These are phyloP conservation scores for Drosophila pruinosa DNA, from an alignment of 1,140 invertebrate genomes.

Conservation along the genomic window DNA sequence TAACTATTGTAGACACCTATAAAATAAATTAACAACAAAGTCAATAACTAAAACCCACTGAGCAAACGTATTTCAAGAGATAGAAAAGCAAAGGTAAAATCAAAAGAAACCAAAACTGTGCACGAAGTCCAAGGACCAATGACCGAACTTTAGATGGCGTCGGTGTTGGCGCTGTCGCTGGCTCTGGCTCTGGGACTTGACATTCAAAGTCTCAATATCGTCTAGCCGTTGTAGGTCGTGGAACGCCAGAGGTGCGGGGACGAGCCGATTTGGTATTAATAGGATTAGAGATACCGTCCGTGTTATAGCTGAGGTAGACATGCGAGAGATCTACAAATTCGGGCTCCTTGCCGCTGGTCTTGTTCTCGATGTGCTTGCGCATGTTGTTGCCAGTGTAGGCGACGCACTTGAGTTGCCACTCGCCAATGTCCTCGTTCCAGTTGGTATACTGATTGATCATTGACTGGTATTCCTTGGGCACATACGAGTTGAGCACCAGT, in stretches of 20 bases:
- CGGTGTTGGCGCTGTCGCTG: neutral
- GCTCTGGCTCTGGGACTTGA: conserved; percentile 8
- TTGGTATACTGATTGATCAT: conserved; percentile 96
- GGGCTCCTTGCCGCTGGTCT: conserved; percentile 66
- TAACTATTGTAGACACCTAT: conserved; percentile 48
- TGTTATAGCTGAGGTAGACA: conserved; percentile 82
- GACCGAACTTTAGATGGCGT: neutral
- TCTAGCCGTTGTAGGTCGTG: conserved; percentile 75
- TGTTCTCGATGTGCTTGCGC: conserved; percentile 86
- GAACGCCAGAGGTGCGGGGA: conserved; percentile 79
- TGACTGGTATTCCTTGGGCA: conserved; percentile 96
- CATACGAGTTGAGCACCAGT: conserved; percentile 93
- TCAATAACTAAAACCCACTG: conserved; percentile 49
- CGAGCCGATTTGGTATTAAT: conserved; percentile 71
- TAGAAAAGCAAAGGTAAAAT: conserved; percentile 55
- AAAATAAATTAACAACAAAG: conserved; percentile 64
- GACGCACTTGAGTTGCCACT: conserved; percentile 99
- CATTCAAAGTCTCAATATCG: conserved; percentile 63
- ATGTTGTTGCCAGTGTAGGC: conserved; percentile 99
- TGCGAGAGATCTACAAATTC: conserved; percentile 81
- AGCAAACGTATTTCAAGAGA: conserved; percentile 55
- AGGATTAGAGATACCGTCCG: conserved; percentile 72
- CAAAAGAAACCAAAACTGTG: conserved; percentile 53
- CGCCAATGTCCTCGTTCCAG: conserved; percentile 99
- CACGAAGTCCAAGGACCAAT: conserved; percentile 21